A percentile compares a stretch with the other conserved stretches of the same genome.
Conservation (phyloP, 2,113 vertebrate species). For the Puntigrus tetrazona region DNA sequence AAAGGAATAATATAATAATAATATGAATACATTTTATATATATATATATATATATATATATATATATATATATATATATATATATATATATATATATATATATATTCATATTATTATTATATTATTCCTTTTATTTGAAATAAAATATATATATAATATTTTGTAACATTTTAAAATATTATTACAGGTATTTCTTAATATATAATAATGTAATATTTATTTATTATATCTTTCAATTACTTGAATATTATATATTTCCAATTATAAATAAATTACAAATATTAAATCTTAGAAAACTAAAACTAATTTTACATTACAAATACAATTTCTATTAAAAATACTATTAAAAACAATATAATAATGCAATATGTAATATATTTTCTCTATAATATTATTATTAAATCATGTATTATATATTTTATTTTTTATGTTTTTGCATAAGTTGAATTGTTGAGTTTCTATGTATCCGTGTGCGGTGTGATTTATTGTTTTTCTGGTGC, state of each 20-base stretch:
- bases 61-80: background rate
- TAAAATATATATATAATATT: too few relatives aligned
- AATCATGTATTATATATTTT: too few relatives aligned
- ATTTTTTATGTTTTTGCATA: too few relatives aligned
- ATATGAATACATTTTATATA: too few relatives aligned
- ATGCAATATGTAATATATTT: background rate
- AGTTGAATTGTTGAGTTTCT: background rate
- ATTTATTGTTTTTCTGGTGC: slow-evolving; percentile 39
- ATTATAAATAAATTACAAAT: background rate
- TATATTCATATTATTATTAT: background rate
- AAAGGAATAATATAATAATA: background rate
- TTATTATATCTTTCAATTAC: too few relatives aligned
- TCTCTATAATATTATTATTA: too few relatives aligned
- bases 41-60: background rate
- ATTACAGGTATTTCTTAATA: too few relatives aligned
- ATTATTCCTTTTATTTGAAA: background rate
- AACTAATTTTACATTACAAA: background rate
- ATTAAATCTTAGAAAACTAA: background rate
- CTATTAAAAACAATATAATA: background rate
- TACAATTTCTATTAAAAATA: background rate
- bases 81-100: too few relatives aligned
- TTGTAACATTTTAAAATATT: too few relatives aligned
- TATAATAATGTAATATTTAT: too few relatives aligned
- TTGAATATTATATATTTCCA: too few relatives aligned
- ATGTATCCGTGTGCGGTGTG: background rate